Conservation (phyloP, 2,113 vertebrate species). For the Pedetes capensis region DNA sequence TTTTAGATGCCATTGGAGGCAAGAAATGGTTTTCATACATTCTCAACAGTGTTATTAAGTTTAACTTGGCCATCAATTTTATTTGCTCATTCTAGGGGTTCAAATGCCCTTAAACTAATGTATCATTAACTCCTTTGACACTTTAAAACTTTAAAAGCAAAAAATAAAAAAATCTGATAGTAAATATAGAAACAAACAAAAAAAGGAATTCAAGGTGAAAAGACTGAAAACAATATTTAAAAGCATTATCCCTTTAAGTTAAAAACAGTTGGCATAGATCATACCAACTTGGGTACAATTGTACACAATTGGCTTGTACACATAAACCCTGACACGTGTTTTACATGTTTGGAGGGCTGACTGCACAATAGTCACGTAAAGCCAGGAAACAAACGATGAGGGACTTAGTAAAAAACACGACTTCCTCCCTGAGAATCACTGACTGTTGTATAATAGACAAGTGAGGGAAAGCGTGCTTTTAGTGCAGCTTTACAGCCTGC, state of each 20-base stretch:
- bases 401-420: too few relatives aligned
- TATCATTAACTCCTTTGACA: background rate
- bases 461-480: too few relatives aligned
- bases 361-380: background rate
- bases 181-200: background rate
- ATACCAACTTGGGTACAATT: too few relatives aligned
- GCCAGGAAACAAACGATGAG: background rate
- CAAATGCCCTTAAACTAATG: background rate
- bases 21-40: background rate
- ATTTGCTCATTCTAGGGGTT: background rate
- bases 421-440: fast-evolving
- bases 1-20: background rate
- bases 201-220: background rate
- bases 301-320: too few relatives aligned
- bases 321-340: background rate
- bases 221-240: background rate
- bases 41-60: background rate
- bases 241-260: background rate
- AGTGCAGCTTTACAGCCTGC: background rate
- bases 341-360: background rate
- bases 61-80: background rate
- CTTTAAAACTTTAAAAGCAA: background rate
- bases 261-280: background rate
- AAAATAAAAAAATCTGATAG: too few relatives aligned
- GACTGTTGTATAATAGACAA: background rate